Evolutionary conservation across 37 sponge, comb jelly and placozoan species (phyloP), one percentile per base, ranked within the genome.

Genomic region (Mnemiopsis leidyi): DNA sequence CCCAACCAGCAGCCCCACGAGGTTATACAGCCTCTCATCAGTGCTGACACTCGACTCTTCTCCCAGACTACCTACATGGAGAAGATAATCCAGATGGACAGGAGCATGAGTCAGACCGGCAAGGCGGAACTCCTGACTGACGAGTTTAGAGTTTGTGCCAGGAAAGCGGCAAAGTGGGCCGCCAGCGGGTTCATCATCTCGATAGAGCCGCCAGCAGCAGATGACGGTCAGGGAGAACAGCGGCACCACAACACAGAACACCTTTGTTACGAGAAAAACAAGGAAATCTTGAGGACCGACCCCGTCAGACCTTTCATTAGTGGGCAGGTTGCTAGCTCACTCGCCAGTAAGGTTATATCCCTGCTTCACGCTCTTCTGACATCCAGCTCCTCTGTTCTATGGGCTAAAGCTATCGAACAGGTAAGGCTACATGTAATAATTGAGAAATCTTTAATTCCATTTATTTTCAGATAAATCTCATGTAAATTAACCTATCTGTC

Each of bases 261-360:
- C 24, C 96, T 95, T 28, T 97, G 97, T 31, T 96, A 95, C 93
- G 96, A 96, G 93, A 97, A 94, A 95, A 98, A 98, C 94, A 69
- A 93, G 38, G 96, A 96, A 69, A 38, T 96, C 23, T 82, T 95
- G 33, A 96, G 95, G 75, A 95, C 69, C 25, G 96, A 98, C 68
- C 96, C 97, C 0, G 95, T 97, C 0, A 93, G 97, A 20, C 97
- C 98, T 0, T 98, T 98, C 73, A 34, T 98, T 48, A 98, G 98
- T 95, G 98, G 98, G 0, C 96, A 94, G 23, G 97, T 98, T 32
- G 96, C 97, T 39, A 95, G 95, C 77, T 98, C 98, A 0, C 76
- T 98, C 68, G 98, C 97, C 0, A 94, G 95, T 30, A 97, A 98
- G 93, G 95, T 98, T 32, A 98, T 98, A 18, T 94, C 95, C 0